Percentiles rank a stretch among this genome's conserved stretches.
Evolutionary conservation across 2,888 invertebrate species (phyloP).

Genomic region (Bellardia bayeri): DNA sequence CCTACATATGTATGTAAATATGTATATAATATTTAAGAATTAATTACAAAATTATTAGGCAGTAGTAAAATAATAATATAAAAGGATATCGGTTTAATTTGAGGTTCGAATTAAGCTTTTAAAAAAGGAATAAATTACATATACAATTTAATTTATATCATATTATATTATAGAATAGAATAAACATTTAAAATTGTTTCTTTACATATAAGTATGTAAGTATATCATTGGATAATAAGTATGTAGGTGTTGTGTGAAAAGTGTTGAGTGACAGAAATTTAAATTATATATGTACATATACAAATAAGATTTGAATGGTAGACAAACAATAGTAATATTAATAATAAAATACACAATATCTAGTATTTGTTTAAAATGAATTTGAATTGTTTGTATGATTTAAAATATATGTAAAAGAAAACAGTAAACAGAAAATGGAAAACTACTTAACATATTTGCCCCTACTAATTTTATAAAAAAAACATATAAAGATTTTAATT

Average conservation of each 20-base stretch:
- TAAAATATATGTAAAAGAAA: no score
- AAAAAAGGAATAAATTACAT: not conserved
- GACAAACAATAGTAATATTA: not conserved
- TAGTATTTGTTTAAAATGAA: not conserved
- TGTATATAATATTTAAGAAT: conserved; percentile 51
- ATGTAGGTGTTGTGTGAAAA: not conserved
- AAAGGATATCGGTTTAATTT: conserved; percentile 8
- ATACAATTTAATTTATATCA: conserved; percentile 29
- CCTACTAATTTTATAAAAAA: not conserved
- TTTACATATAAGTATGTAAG: not conserved
- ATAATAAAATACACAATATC: conserved; percentile 23
- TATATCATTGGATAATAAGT: no score
- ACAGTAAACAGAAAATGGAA: not conserved
- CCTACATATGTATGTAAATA: not conserved
- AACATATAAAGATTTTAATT: not conserved
- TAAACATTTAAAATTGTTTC: not conserved
- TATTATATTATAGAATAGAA: not conserved
- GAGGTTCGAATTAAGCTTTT: conserved; percentile 10
- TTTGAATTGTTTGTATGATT: not conserved
- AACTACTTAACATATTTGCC: not conserved
- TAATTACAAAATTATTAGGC: conserved; percentile 63
- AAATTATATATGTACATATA: conserved; percentile 20
- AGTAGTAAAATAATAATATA: conserved; percentile 23
- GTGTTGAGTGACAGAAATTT: not conserved
- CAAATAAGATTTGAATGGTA: conserved; percentile 16